A percentile compares a stretch with the other conserved stretches of the same genome.
These are phyloP conservation scores for Notechis scutatus DNA, from an alignment of 2,113 vertebrate genomes.

Conservation along the genomic window DNA sequence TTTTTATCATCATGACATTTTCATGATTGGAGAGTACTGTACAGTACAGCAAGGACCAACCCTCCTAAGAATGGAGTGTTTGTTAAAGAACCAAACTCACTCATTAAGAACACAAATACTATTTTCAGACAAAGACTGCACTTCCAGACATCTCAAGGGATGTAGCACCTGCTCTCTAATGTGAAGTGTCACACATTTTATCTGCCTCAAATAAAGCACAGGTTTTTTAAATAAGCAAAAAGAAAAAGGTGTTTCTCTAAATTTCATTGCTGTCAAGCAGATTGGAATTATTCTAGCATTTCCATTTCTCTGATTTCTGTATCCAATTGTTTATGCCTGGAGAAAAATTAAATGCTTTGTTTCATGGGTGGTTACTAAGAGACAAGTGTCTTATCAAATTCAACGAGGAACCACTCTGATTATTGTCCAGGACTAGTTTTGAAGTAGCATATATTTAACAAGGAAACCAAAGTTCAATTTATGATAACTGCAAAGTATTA, in stretches of 20 bases:
- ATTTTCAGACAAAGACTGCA: not conserved
- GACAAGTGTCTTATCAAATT: not conserved
- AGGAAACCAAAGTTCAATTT: not conserved
- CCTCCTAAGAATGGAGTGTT: not conserved
- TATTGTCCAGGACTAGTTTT: not conserved
- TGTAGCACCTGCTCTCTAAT: not conserved
- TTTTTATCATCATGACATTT: not conserved
- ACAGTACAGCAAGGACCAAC: not conserved
- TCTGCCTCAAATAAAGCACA: not conserved
- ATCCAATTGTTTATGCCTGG: not conserved
- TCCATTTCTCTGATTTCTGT: not conserved
- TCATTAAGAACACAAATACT: not conserved
- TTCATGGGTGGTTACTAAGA: not conserved
- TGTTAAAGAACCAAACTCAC: not conserved
- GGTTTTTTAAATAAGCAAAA: not conserved
- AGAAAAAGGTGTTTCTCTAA: not conserved
- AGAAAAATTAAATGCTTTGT: not conserved
- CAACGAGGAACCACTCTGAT: not conserved
- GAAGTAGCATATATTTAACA: not conserved
- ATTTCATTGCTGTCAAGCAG: not conserved
- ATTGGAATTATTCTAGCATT: not conserved
- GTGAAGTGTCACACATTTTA: not conserved
- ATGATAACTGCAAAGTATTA: not conserved
- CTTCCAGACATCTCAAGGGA: not conserved
- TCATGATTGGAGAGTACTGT: not conserved